Evolutionary conservation across 1,140 invertebrate species (phyloP).

Genomic region (Dendroctonus valens): DNA sequence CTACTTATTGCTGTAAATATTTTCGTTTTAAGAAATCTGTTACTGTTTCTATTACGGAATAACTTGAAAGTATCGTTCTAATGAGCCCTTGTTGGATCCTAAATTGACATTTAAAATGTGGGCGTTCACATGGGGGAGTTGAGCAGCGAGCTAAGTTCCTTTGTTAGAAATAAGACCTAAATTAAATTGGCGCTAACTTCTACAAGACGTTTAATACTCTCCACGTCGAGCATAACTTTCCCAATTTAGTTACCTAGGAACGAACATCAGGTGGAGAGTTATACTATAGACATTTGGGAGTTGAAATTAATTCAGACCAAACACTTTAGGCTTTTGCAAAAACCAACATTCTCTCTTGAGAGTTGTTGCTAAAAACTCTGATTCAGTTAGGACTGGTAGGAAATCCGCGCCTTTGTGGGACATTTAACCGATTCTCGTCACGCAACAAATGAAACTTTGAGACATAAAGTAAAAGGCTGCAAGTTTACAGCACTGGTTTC

Average conservation of each 20-base stretch:
- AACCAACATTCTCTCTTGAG: too few species aligned
- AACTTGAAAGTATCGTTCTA: too few species aligned
- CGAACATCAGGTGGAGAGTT: constrained; percentile 9
- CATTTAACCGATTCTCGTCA: constrained; percentile 5
- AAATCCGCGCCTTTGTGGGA: too few species aligned
- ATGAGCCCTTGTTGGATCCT: too few species aligned
- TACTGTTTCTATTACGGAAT: too few species aligned
- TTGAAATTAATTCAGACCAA: background rate
- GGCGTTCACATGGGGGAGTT: background rate
- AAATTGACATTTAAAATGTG: too few species aligned
- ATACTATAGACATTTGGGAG: constrained; percentile 6
- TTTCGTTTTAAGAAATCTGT: too few species aligned
- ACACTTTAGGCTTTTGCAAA: too few species aligned
- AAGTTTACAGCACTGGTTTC: constrained; percentile 18
- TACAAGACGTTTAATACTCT: constrained; percentile 9
- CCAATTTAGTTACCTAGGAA: constrained; percentile 4
- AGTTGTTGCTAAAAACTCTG: too few species aligned
- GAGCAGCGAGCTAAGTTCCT: constrained; percentile 1
- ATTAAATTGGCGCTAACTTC: constrained; percentile 9
- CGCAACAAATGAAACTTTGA: constrained; percentile 17
- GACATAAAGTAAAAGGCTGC: constrained; percentile 12
- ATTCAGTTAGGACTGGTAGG: too few species aligned
- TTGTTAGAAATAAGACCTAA: constrained; percentile 4
- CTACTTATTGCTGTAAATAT: background rate
- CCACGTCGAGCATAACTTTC: constrained; percentile 1